Base-by-base conservation (phyloP, 2,888 invertebrate species). In the Hypercompe scribonia region DNA sequence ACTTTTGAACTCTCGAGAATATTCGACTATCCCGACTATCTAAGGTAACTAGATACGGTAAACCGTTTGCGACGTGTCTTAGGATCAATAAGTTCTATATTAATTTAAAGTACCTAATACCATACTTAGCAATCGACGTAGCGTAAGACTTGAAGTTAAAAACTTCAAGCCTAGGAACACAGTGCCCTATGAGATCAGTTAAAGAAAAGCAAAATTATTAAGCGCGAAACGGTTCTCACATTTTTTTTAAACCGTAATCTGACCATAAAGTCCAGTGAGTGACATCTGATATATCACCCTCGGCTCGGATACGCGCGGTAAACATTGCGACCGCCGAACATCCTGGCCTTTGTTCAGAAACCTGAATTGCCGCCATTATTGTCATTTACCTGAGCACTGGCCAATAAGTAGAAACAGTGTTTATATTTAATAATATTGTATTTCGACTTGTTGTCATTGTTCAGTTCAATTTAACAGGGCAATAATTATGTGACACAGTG, bases 261-360 rank as follows among this genome's bases (percentile, higher is more conserved):
- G 69, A 66, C 81, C 78, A 80, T 74, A 66, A 61, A 71, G 68
- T 74, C 31, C 78, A 84, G 77, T 78, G 64, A 70, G 80, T 70
- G 82, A 81, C 84, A 88, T 76, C 74, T 78, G 84, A 87, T 84
- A 80, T 81, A 81, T 84, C 70, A 78, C 80, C 83, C 83, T 84
- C 81, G 83, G 77, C 79, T 83, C 89, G 88, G 89, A 89, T 86
- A 87, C 85, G 85, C 87, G 84, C 85, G 82, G 88, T 84, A 85
- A 86, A 82, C 87, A 84, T 77, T 76, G 74, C 79, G 79, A 46
- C 70, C 74, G 70, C 80, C 85, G 84, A 85, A 85, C 87, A 87
- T 88, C 87, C 88, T 88, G 88, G 82, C 82, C 81, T 87, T 88
- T 88, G 88, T 88, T 82, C 76, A 65, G 39, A 81, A 87, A 83